Conservation (phyloP, 53 echinoderm and acorn worm genomes). For the Antedon mediterranea region DNA sequence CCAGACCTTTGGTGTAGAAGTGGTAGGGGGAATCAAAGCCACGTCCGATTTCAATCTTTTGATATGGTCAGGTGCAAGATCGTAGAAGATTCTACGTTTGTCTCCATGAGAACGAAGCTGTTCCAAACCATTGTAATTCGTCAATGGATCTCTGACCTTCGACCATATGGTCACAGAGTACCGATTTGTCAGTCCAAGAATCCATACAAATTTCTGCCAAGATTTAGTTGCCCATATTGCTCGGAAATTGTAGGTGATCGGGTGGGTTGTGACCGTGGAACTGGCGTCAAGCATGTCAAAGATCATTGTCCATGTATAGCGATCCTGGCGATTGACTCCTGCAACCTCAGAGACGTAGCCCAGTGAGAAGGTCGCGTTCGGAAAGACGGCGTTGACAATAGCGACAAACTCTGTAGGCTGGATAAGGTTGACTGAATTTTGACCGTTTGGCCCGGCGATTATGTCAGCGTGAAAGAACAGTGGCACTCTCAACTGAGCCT, state of each 20-base stretch:
- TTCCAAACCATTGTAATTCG: constrained; percentile 32
- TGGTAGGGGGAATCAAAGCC: constrained; percentile 13
- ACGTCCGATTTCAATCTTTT: constrained; percentile 19
- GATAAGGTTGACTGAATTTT: constrained; percentile 36
- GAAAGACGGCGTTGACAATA: constrained; percentile 35
- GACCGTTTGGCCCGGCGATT: constrained; percentile 53
- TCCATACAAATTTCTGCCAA: constrained; percentile 55
- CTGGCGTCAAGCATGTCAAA: constrained; percentile 50
- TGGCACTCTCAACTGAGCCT: constrained; percentile 30
- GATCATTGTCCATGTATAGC: constrained; percentile 71
- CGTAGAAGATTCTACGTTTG: constrained; percentile 44
- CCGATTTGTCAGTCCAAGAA: constrained; percentile 37
- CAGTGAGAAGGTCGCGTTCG: constrained; percentile 45
- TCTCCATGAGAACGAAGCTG: constrained; percentile 43
- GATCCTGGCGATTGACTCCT: constrained; percentile 10
- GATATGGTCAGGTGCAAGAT: constrained; percentile 29
- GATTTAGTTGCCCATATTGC: constrained; percentile 46
- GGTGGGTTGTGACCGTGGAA: constrained; percentile 42
- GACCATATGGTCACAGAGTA: constrained; percentile 71
- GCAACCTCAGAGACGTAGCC: constrained; percentile 38
- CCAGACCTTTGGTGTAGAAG: constrained; percentile 16
- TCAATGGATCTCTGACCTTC: constrained; percentile 12
- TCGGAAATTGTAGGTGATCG: constrained; percentile 52
- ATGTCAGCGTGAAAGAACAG: constrained; percentile 68
- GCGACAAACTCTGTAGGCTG: constrained; percentile 35